A percentile compares a stretch with the other conserved stretches of the same genome.
Evolutionary conservation across 2,888 invertebrate species (phyloP).

Genomic region (Synergus umbraculus): DNA sequence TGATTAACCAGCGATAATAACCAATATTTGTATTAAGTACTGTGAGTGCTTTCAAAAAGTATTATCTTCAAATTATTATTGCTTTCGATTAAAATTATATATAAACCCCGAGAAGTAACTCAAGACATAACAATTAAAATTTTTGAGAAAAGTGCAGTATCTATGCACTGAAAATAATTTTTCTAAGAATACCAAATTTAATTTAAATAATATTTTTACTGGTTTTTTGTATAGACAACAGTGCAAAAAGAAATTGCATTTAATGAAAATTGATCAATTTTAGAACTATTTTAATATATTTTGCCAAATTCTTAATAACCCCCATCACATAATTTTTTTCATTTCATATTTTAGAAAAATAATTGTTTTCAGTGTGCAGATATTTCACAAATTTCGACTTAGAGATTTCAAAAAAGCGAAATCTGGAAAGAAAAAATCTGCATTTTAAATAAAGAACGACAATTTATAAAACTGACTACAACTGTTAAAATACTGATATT

Average conservation of each 20-base stretch:
- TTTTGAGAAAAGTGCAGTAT: background rate
- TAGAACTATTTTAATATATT: background rate
- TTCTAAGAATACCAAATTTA: background rate
- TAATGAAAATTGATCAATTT: background rate
- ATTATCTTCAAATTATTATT: slow-evolving; percentile 28
- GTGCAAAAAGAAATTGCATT: background rate
- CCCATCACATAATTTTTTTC: background rate
- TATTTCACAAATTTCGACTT: background rate
- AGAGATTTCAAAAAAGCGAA: no score
- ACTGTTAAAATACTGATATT: slow-evolving; percentile 4
- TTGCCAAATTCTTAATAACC: background rate
- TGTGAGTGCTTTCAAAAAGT: slow-evolving; percentile 43
- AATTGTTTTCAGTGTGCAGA: slow-evolving; percentile 4
- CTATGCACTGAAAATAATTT: slow-evolving; percentile 19
- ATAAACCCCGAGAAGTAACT: background rate
- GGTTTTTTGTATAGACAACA: background rate
- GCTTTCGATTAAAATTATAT: slow-evolving; percentile 10
- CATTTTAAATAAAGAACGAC: background rate
- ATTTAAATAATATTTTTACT: background rate
- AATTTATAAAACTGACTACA: background rate
- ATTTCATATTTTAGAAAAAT: background rate
- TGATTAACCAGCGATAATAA: slow-evolving; percentile 40
- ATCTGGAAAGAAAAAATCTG: background rate
- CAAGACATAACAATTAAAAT: background rate
- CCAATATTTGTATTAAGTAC: slow-evolving; percentile 41